A percentile compares a stretch with the other conserved stretches of the same genome.
These are phyloP conservation scores for Phocoena phocoena DNA, from an alignment of 2,113 vertebrate species.

Conservation along the genomic window DNA sequence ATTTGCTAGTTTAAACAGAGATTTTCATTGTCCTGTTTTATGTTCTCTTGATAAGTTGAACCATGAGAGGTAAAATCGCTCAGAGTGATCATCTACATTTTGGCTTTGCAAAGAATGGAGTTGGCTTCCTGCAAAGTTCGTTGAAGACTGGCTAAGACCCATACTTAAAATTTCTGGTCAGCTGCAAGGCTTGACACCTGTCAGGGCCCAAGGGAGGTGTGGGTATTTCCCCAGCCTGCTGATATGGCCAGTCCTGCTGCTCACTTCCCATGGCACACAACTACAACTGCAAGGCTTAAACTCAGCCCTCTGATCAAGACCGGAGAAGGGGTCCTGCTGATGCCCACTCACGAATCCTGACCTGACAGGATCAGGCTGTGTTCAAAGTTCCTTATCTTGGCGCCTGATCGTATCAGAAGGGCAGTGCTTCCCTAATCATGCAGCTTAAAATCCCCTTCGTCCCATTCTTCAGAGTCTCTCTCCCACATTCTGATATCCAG, in stretches of 20 bases:
- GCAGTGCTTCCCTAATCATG: not conserved
- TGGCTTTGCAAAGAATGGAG: not conserved
- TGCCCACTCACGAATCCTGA: not conserved
- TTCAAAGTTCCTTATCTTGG: not conserved
- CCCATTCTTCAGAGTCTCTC: not conserved
- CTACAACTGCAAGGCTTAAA: not conserved
- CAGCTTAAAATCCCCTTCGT: not conserved
- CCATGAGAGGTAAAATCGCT: not conserved
- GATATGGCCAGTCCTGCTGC: not conserved
- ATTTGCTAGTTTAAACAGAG: slow-evolving; percentile 16
- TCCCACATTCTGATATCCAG: not conserved
- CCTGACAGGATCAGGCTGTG: not conserved
- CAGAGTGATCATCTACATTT: not conserved
- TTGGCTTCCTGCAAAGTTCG: slow-evolving; percentile 7
- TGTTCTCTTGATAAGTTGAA: slow-evolving; percentile 11
- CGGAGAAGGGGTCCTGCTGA: not conserved
- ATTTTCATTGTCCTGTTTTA: slow-evolving; percentile 5
- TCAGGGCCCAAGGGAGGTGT: not conserved
- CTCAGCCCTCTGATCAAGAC: not conserved
- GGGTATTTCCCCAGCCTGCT: not conserved
- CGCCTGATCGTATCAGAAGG: not conserved
- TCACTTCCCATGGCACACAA: not conserved
- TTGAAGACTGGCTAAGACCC: not conserved
- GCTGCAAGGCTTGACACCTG: not conserved
- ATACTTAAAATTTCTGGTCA: not conserved